Conservation (phyloP, 2,797 vertebrate genomes). For the Sparidentex hasta region DNA sequence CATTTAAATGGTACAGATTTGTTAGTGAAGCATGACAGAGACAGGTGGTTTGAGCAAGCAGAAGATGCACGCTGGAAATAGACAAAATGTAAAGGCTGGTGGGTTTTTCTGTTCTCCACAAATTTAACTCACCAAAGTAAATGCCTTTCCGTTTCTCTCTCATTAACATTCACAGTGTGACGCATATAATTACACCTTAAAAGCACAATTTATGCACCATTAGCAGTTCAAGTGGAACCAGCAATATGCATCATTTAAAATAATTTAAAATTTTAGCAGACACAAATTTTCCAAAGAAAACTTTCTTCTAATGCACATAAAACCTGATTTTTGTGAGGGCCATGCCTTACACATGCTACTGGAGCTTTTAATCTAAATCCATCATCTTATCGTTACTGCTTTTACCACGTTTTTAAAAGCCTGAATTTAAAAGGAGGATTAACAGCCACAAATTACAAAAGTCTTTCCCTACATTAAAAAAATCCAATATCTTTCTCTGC, state of each 20-base stretch:
- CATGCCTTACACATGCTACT: not conserved
- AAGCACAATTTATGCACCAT: slow-evolving; percentile 35
- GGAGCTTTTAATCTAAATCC: not conserved
- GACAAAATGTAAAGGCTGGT: not conserved
- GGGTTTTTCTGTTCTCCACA: not conserved
- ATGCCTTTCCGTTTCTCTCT: slow-evolving; percentile 37
- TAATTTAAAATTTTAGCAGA: not conserved
- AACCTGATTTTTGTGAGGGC: not conserved
- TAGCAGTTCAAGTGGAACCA: slow-evolving; percentile 34
- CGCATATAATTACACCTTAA: slow-evolving; percentile 41
- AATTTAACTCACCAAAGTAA: slow-evolving; percentile 18
- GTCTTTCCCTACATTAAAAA: not conserved
- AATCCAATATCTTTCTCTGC: not conserved
- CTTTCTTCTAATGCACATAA: slow-evolving; percentile 6
- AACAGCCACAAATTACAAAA: not conserved
- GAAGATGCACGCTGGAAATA: not conserved
- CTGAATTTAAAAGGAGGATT: slow-evolving; percentile 6
- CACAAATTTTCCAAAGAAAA: not conserved
- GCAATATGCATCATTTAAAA: slow-evolving; percentile 20
- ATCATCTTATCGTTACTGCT: not conserved
- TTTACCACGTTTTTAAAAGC: slow-evolving; percentile 1
- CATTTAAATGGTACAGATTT: not conserved
- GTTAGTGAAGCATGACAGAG: slow-evolving; percentile 6
- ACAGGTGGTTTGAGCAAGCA: slow-evolving; percentile 1
- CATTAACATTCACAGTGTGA: slow-evolving; percentile 35